Base-by-base conservation (phyloP, 2,797 vertebrate species). In the Enteromius paludinosus region DNA sequence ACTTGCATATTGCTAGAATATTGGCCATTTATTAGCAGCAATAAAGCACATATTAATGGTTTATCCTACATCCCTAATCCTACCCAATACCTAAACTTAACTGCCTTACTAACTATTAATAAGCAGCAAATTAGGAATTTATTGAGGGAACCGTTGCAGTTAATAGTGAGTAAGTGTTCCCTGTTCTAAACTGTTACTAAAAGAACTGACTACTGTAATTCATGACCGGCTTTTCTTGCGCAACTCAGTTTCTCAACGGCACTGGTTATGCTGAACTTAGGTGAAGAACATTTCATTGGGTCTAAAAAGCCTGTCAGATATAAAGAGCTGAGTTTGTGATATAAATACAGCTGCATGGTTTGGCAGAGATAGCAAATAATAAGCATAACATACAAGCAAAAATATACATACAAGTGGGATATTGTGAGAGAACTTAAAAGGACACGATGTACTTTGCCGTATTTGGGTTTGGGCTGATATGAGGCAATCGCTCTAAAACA, bases 281-380 rank as follows among this genome's bases (percentile, higher is more conserved):
- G 84, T 87, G 88, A 15, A 90, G 85, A 59, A 7, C 52, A 89
- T 91, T 89, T 89, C 80, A 85, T 90, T 87, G 90, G 84, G 81
- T 62, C 78, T 88, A 43, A 45, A 80, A 20, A 80, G 80, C 38
- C 78, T 79, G 83, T 38, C 62, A 71, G n/a, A 35, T 77, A 15
- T 7, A 35, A 49, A 33, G 25, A 41, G 82, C 84, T 90, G 41
- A 84, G 90, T 88, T 89, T 91, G 87, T 90, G 90, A 83, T 84
- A 88, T 28, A 70, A 71, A 75, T 56, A 9, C 1, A 56, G 3
- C 20, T 15, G 9, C 30, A 38, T 35, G 71, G 11, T 35, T 73
- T 73, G 70, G 11, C 1, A 1, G 30, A 30, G 20, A 35, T 20
- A 23, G 12, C 23, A 59, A 59, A 61, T 59, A 74, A 59, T 41